These are phyloP conservation scores for Cephus pygmeus DNA, from an alignment of 2,888 invertebrate species.

Conservation along the genomic window DNA sequence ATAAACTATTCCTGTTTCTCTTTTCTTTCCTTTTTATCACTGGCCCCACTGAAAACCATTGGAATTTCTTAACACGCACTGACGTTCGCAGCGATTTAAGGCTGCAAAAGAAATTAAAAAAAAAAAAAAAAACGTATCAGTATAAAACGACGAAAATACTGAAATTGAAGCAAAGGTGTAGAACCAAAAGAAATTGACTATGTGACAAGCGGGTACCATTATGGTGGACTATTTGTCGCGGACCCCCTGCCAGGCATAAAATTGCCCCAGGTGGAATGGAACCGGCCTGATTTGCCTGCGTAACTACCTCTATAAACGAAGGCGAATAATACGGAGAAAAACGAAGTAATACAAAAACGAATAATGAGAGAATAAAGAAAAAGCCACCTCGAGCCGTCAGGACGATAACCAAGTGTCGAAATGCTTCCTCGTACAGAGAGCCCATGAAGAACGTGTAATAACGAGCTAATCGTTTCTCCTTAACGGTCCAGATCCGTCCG, in stretches of 20 bases:
- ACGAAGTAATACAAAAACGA: not conserved
- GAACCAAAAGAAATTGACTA: not conserved
- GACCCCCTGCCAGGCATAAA: constrained; percentile 1
- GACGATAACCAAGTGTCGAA: not conserved
- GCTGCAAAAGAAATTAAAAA: not conserved
- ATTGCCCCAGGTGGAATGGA: not conserved
- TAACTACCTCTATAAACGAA: not conserved
- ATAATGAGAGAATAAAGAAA: not conserved
- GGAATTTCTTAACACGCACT: not conserved
- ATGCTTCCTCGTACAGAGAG: not conserved
- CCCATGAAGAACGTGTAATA: not conserved
- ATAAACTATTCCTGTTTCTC: not conserved
- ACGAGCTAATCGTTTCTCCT: not conserved
- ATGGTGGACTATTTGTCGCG: not conserved
- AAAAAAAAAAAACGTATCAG: not conserved
- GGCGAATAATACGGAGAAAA: not conserved
- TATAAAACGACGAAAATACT: not conserved
- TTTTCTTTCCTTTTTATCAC: not conserved
- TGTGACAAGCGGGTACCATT: not conserved
- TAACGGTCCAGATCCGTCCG: not conserved
- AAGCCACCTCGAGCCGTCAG: not conserved
- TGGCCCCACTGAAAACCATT: not conserved
- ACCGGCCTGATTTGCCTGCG: constrained; percentile 1
- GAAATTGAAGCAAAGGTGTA: not conserved
- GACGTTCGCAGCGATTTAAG: not conserved